Percentiles rank a stretch among this genome's conserved stretches.
These are phyloP conservation scores for Nephrocerus scutellatus DNA, from an alignment of 2,888 invertebrate genomes.

Conservation along the genomic window DNA sequence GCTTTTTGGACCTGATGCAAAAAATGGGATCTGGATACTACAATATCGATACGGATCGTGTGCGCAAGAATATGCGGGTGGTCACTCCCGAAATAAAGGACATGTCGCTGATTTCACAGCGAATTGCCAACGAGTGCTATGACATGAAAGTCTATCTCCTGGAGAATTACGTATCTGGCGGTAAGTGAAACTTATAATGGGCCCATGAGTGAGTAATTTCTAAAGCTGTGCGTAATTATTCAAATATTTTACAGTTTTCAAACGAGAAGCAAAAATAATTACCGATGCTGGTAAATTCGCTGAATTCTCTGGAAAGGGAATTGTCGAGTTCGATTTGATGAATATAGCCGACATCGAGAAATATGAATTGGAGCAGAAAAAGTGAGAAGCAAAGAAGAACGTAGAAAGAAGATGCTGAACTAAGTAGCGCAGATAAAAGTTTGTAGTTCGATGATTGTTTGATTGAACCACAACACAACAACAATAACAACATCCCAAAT, in stretches of 20 bases:
- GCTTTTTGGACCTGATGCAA: conserved; percentile 68
- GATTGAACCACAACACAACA: no score
- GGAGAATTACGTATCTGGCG: conserved; percentile 58
- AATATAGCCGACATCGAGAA: conserved; percentile 59
- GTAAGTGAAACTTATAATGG: conserved; percentile 54
- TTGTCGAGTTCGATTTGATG: conserved; percentile 66
- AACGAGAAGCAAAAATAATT: conserved; percentile 50
- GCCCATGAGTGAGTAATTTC: no score
- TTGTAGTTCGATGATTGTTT: no score
- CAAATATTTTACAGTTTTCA: conserved; percentile 52
- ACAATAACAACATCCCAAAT: no score
- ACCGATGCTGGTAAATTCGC: conserved; percentile 57
- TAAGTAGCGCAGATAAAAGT: no score
- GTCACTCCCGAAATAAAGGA: conserved; percentile 63
- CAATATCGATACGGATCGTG: conserved; percentile 70
- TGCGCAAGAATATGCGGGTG: conserved; percentile 70
- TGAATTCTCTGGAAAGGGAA: conserved; percentile 68
- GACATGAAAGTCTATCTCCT: conserved; percentile 67
- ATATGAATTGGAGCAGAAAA: conserved; percentile 33
- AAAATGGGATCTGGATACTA: conserved; percentile 77
- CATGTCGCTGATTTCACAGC: conserved; percentile 57
- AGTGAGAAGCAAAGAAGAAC: no score
- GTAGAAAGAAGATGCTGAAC: no score
- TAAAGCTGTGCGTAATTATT: conserved; percentile 15
- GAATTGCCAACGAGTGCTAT: conserved; percentile 65